These are phyloP conservation scores for Chaetophractus vellerosus DNA, from an alignment of 2,797 vertebrate genomes.

Conservation along the genomic window DNA sequence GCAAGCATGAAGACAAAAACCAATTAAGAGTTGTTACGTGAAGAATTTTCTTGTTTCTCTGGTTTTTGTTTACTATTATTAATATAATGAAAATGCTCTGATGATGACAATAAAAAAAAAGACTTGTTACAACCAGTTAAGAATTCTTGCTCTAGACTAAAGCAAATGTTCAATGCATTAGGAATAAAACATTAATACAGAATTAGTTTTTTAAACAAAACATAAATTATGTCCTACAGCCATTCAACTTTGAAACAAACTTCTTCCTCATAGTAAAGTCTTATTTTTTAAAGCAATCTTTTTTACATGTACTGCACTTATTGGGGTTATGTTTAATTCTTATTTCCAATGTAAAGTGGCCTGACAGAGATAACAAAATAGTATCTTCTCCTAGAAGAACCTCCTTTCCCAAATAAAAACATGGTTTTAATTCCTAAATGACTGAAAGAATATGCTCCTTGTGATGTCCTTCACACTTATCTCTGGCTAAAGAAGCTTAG, in stretches of 20 bases:
- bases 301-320: neutral
- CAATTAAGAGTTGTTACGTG: neutral
- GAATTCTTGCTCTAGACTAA: neutral
- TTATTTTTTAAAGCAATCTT: conserved; percentile 57
- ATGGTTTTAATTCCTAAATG: conserved; percentile 54
- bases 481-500: conserved; percentile 7
- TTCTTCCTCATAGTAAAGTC: conserved; percentile 29
- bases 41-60: too few species aligned
- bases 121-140: neutral
- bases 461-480: conserved; percentile 1
- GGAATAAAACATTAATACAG: conserved; percentile 51
- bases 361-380: conserved; percentile 25
- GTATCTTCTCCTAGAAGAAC: conserved; percentile 1
- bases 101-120: neutral
- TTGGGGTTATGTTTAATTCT: neutral
- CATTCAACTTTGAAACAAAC: conserved; percentile 53
- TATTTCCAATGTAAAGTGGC: conserved; percentile 12
- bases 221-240: conserved; percentile 30
- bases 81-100: too few species aligned
- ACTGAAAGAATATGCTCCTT: conserved; percentile 47
- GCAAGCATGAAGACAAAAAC: neutral
- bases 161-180: conserved; percentile 17
- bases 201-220: conserved; percentile 43
- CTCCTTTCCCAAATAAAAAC: conserved; percentile 42
- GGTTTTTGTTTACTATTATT: too few species aligned